Percentiles rank a stretch among this genome's conserved stretches.
Conservation (phyloP, 92 coral and sea anemone genomes). For the Parazoanthus atlanticus region DNA sequence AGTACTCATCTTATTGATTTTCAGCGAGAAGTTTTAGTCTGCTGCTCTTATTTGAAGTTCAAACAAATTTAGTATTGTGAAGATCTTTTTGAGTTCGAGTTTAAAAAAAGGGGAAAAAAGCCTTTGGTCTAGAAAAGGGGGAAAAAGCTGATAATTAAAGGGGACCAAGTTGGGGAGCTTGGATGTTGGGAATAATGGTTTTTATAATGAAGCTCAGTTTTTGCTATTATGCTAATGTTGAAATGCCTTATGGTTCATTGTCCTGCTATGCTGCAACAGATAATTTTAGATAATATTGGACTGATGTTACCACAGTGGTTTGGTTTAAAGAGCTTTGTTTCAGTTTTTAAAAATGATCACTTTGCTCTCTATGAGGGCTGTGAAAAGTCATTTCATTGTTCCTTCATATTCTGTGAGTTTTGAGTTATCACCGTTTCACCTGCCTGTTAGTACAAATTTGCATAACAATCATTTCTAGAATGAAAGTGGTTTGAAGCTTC, state of each 20-base stretch:
- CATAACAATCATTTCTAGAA: background rate
- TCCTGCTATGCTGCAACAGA: background rate
- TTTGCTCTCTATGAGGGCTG: background rate
- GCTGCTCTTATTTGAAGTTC: background rate
- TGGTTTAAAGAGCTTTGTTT: constrained; percentile 2
- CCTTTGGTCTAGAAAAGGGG: no score
- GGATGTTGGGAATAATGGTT: background rate
- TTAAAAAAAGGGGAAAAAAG: background rate
- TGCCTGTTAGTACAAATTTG: background rate
- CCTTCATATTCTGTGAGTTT: constrained; percentile 7
- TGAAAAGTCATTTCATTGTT: constrained; percentile 20
- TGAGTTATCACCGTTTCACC: background rate
- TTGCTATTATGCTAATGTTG: background rate
- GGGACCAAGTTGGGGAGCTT: background rate
- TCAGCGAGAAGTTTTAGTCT: background rate
- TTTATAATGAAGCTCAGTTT: background rate
- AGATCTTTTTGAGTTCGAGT: background rate
- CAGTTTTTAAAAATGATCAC: background rate
- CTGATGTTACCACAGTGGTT: background rate
- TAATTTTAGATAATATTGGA: background rate
- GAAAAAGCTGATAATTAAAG: background rate
- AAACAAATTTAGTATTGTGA: background rate
- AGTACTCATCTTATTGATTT: background rate
- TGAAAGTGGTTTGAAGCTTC: background rate
- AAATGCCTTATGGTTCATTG: background rate